A percentile compares a stretch with the other conserved stretches of the same genome.
phyloP scores from a whole-genome alignment of 2,113 vertebrate genomes.

The Amazona vittata region DNA sequence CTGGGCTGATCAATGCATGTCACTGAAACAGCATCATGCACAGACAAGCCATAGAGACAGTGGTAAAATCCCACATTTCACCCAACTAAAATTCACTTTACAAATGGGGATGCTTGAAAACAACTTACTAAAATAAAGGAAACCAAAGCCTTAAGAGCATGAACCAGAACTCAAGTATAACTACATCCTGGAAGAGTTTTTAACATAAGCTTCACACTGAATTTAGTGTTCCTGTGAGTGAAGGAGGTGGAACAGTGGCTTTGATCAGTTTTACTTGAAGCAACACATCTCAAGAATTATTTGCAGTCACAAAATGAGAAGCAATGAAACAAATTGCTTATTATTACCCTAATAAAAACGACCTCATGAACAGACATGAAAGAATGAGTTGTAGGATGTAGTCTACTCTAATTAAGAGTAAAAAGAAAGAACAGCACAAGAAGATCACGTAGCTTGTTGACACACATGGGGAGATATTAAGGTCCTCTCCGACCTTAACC shows the following conservation, averaged over 20 bases:
- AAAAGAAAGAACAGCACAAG: neutral
- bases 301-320: neutral
- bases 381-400: neutral
- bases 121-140: neutral
- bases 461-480: neutral
- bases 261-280: neutral
- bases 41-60: neutral
- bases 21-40: neutral
- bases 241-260: neutral
- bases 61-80: neutral
- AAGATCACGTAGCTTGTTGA: neutral
- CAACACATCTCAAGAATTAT: neutral
- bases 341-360: neutral
- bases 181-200: neutral
- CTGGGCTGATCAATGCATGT: neutral
- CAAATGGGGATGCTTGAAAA: neutral
- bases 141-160: neutral
- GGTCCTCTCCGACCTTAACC: neutral
- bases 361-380: neutral
- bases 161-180: neutral
- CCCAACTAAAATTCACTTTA: neutral
- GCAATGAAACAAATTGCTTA: neutral
- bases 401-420: neutral
- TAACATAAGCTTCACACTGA: neutral
- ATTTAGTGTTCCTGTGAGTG: neutral